Conservation (phyloP, 2,113 vertebrate species). For the Vireo altiloquus region DNA sequence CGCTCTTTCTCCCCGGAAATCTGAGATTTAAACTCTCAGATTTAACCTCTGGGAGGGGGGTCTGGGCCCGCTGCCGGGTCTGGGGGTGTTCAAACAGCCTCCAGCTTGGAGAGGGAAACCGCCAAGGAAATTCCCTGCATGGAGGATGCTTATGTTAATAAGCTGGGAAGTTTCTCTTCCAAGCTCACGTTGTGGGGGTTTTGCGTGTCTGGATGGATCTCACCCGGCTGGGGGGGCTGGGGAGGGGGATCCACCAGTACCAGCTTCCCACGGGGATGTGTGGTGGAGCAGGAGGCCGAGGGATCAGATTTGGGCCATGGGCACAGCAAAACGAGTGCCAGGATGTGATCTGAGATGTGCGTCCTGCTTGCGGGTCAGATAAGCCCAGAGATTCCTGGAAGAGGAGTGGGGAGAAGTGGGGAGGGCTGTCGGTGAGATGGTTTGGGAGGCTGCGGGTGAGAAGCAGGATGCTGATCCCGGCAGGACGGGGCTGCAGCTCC, state of each 20-base stretch:
- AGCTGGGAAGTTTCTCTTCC: background rate
- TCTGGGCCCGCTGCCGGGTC: background rate
- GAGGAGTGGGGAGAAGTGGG: background rate
- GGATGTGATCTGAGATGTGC: background rate
- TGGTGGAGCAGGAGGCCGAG: background rate
- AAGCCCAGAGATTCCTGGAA: background rate
- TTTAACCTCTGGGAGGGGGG: background rate
- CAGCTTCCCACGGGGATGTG: background rate
- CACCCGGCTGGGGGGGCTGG: background rate
- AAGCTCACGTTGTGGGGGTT: background rate
- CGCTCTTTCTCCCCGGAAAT: background rate
- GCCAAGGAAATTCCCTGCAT: background rate
- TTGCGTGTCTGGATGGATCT: background rate
- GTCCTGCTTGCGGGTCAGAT: background rate
- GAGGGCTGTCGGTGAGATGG: background rate
- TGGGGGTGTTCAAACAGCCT: background rate
- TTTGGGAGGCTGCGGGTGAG: background rate
- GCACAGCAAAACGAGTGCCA: fast-evolving
- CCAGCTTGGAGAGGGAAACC: background rate
- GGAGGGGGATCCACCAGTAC: background rate
- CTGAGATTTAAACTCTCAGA: background rate
- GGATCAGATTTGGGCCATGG: background rate
- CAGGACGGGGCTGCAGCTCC: background rate
- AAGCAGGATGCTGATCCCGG: background rate
- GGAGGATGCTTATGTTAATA: background rate